phyloP scores from a whole-genome alignment of 2,888 invertebrate genomes.

The Augiades crinisus region DNA sequence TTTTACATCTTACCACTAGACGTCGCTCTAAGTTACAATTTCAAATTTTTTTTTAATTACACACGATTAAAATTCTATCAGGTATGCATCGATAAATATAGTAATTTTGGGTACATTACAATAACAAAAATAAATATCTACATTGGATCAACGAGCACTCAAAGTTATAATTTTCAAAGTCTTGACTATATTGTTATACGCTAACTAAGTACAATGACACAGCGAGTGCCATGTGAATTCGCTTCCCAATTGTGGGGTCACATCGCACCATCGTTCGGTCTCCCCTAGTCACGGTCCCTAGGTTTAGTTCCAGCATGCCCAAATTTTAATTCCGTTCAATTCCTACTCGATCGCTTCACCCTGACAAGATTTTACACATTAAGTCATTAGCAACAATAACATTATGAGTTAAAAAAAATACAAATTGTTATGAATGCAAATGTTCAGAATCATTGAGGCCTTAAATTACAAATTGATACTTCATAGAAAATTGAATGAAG shows the following conservation, averaged over 20 bases:
- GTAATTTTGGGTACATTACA: conserved; percentile 73
- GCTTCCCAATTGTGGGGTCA: conserved; percentile 14
- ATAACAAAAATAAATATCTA: conserved; percentile 82
- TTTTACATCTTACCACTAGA: neutral
- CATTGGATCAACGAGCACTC: conserved; percentile 77
- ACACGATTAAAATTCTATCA: conserved; percentile 52
- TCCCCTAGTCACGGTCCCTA: neutral
- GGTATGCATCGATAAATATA: conserved; percentile 64
- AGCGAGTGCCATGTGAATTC: conserved; percentile 39
- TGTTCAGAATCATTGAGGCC: no score
- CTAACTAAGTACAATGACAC: conserved; percentile 77
- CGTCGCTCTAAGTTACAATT: conserved; percentile 36
- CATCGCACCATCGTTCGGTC: neutral
- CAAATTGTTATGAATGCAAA: no score
- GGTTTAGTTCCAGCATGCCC: neutral
- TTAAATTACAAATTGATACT: no score
- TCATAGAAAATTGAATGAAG: no score
- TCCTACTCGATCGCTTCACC: no score
- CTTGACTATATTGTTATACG: conserved; percentile 67
- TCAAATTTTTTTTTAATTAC: conserved; percentile 15
- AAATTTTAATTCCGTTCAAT: no score
- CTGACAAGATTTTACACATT: no score
- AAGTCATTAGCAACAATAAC: no score
- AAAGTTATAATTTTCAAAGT: conserved; percentile 63
- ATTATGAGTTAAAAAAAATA: no score